Conservation (phyloP, 53 echinoderm and acorn worm species). For the Holothuria leucospilota region DNA sequence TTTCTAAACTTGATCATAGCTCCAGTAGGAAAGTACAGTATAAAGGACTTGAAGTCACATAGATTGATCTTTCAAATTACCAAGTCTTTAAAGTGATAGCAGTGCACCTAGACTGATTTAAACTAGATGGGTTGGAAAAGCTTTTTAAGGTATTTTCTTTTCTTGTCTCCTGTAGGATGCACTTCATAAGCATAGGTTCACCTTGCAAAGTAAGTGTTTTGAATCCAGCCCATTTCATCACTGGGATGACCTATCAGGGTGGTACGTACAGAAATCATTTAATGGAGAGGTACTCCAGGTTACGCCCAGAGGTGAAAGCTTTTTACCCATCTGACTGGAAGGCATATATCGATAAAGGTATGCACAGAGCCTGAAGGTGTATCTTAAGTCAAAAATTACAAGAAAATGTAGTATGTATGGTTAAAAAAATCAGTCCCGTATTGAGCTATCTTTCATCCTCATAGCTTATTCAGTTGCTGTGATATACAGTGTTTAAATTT, state of each 20-base stretch:
- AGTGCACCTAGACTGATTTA: too few species aligned
- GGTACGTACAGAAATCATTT: neutral
- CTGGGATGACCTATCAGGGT: neutral
- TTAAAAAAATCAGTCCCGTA: too few species aligned
- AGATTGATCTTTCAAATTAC: too few species aligned
- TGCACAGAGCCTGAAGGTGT: neutral
- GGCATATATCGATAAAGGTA: conserved; percentile 18
- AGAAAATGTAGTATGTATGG: too few species aligned
- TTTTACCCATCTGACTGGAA: conserved; percentile 18
- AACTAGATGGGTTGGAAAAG: neutral
- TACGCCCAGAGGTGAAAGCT: conserved; percentile 27
- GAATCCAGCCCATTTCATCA: conserved; percentile 23
- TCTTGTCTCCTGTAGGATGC: conserved; percentile 12
- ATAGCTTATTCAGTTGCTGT: too few species aligned
- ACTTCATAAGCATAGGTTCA: conserved; percentile 29
- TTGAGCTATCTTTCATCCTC: too few species aligned
- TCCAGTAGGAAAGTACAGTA: too few species aligned
- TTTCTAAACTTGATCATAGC: too few species aligned
- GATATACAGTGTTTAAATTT: too few species aligned
- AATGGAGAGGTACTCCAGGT: neutral
- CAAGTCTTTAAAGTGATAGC: too few species aligned
- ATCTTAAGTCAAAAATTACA: neutral
- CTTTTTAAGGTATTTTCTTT: neutral
- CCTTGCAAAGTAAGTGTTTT: conserved; percentile 6
- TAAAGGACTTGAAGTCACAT: too few species aligned